Evolutionary conservation across 1,140 invertebrate species (phyloP).

Genomic region (Drosophila paulistorum): DNA sequence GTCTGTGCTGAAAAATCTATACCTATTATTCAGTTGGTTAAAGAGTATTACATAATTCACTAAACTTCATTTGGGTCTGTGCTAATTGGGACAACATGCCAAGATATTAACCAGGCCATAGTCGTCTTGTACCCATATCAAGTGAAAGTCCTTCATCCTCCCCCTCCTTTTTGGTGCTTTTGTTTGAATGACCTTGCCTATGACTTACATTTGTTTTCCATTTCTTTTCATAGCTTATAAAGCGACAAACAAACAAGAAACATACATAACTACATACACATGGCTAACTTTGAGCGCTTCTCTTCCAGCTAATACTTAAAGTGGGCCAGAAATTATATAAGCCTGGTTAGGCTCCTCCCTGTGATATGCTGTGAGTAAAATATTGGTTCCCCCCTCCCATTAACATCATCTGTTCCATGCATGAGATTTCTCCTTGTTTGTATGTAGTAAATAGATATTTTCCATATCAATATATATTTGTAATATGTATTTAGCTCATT

Average conservation of each 20-base stretch:
- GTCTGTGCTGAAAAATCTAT: too few species aligned
- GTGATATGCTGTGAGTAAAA: conserved; percentile 8
- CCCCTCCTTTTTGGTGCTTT: neutral
- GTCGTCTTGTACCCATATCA: neutral
- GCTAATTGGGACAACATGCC: neutral
- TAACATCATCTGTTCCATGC: neutral
- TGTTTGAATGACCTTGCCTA: conserved; percentile 14
- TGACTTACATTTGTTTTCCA: conserved; percentile 25
- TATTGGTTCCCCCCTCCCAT: neutral
- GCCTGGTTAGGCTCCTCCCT: neutral
- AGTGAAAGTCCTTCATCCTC: neutral
- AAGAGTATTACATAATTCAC: neutral
- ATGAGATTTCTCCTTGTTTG: neutral
- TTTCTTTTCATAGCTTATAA: conserved; percentile 4
- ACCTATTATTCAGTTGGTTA: neutral
- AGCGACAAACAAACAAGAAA: conserved; percentile 1
- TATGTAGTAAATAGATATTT: neutral
- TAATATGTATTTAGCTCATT: neutral
- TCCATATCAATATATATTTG: neutral
- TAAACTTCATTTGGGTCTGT: neutral
- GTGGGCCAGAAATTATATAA: conserved; percentile 33
- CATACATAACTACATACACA: conserved; percentile 19
- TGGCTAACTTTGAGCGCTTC: conserved; percentile 49
- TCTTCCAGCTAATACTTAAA: conserved; percentile 50
- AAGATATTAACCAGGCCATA: neutral